Evolutionary conservation across 2,888 invertebrate species (phyloP).

Genomic region (Ornithoptera alexandrae): DNA sequence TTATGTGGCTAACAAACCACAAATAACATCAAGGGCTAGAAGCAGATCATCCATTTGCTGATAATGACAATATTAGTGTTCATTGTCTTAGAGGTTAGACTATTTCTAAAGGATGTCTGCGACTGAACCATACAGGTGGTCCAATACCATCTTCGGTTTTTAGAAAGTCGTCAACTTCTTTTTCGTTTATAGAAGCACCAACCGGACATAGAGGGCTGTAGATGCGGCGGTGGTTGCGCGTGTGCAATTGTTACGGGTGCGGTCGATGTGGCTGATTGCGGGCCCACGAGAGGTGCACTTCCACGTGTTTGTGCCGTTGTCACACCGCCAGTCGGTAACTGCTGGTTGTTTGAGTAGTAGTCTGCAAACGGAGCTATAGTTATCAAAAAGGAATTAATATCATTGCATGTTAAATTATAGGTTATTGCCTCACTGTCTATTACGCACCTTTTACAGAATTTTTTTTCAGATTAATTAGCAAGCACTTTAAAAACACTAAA

Average conservation of each 20-base stretch:
- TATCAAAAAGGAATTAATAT: background rate
- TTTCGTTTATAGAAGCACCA: slow-evolving; percentile 30
- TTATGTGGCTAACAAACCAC: no score
- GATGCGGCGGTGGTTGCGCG: slow-evolving; percentile 56
- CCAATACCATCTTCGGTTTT: no score
- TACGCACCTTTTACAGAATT: no score
- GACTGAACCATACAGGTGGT: no score
- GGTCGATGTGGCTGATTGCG: slow-evolving; percentile 48
- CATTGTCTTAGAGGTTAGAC: no score
- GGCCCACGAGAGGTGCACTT: slow-evolving; percentile 53
- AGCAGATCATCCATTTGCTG: no score
- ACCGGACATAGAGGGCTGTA: slow-evolving; percentile 67
- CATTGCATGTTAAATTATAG: background rate
- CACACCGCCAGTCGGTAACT: slow-evolving; percentile 65
- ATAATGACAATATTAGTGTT: no score
- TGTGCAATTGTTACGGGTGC: slow-evolving; percentile 52
- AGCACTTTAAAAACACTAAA: no score
- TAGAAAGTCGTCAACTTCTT: background rate
- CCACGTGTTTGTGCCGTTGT: slow-evolving; percentile 50
- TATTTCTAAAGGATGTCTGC: no score
- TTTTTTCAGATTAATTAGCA: no score
- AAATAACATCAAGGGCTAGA: no score
- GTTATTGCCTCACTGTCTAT: no score
- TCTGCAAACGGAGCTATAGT: slow-evolving; percentile 42
- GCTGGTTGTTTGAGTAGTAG: slow-evolving; percentile 64